phyloP scores from a whole-genome alignment of 2,888 invertebrate species.

The Nasonovia ribisnigri region DNA sequence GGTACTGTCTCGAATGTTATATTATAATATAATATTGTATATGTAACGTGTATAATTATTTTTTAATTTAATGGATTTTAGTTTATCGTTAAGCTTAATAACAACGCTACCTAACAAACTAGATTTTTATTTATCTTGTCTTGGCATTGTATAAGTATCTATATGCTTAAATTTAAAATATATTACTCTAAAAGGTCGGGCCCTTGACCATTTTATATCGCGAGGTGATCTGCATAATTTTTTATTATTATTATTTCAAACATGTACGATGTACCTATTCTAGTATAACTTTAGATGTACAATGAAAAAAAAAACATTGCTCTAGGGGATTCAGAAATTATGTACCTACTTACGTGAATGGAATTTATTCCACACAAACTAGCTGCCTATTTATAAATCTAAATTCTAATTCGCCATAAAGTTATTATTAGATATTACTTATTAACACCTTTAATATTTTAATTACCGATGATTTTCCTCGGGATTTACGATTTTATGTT shows the following conservation, averaged over 20 bases:
- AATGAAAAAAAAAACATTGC: constrained; percentile 16
- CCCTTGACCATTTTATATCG: constrained; percentile 25
- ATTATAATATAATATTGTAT: neutral
- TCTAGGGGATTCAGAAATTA: constrained; percentile 26
- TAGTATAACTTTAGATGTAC: neutral
- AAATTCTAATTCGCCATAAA: neutral
- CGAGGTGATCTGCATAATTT: constrained; percentile 31
- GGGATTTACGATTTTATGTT: neutral
- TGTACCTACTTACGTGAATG: neutral
- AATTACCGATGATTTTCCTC: neutral
- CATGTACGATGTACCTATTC: neutral
- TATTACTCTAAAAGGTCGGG: constrained; percentile 5
- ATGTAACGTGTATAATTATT: neutral
- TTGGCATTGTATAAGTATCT: neutral
- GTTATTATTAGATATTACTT: neutral
- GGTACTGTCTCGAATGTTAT: neutral
- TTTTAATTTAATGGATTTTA: constrained; percentile 8
- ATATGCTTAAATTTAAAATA: neutral
- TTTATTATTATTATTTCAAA: constrained; percentile 26
- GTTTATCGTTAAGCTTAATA: neutral
- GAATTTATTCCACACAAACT: neutral
- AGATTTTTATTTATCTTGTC: neutral
- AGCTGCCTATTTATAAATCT: neutral
- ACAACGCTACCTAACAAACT: neutral
- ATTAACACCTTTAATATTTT: neutral